Evolutionary conservation across 2,797 vertebrate genomes (phyloP).

Genomic region (Mus minutoides): DNA sequence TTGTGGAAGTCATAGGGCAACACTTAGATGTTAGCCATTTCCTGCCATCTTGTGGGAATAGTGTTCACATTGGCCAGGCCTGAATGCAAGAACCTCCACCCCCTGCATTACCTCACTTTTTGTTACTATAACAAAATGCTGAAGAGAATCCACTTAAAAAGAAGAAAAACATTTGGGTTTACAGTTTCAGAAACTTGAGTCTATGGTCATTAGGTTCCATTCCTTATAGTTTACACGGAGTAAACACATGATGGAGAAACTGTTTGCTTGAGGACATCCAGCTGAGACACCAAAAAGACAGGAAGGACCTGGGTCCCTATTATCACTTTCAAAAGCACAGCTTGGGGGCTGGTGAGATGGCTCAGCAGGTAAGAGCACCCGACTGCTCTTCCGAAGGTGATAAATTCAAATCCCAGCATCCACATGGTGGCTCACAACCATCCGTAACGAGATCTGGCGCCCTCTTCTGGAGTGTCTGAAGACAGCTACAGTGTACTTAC

Average conservation of each 20-base stretch:
- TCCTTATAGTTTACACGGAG: background rate
- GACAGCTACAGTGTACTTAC: too few species aligned
- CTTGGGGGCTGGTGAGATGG: too few species aligned
- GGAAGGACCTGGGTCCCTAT: background rate
- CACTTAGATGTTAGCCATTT: background rate
- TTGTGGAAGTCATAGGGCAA: background rate
- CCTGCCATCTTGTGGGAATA: background rate
- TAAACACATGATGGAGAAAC: background rate
- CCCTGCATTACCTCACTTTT: background rate
- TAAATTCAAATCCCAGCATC: too few species aligned
- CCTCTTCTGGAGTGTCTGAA: too few species aligned
- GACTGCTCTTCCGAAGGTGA: too few species aligned
- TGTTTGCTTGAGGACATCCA: too few species aligned
- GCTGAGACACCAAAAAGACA: background rate
- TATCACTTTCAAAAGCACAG: background rate
- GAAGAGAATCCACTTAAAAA: background rate
- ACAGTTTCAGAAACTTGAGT: background rate
- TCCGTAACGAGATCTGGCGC: too few species aligned
- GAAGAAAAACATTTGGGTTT: background rate
- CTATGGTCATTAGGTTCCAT: background rate
- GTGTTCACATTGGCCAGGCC: background rate
- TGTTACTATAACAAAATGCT: background rate
- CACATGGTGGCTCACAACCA: too few species aligned
- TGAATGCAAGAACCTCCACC: background rate
- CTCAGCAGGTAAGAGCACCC: too few species aligned